phyloP scores from a whole-genome alignment of 2,888 invertebrate genomes.

The Platynereis dumerilii region DNA sequence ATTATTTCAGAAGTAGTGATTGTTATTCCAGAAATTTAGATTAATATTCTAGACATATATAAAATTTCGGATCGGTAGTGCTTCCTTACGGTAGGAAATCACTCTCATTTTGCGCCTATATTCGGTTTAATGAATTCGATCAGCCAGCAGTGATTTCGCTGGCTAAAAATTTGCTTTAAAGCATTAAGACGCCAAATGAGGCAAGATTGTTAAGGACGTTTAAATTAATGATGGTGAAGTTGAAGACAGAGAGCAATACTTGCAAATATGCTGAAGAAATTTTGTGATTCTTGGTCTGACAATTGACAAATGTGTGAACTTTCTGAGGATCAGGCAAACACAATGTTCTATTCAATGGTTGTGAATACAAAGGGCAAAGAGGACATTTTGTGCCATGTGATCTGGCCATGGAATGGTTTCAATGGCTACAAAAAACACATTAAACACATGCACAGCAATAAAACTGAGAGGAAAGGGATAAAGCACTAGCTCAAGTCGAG shows the following conservation, averaged over 20 bases:
- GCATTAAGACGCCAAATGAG: constrained; percentile 28
- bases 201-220: constrained; percentile 28
- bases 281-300: constrained; percentile 24
- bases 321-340: constrained; percentile 7
- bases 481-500: no score
- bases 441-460: constrained; percentile 31
- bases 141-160: no score
- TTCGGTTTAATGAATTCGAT: no score
- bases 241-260: constrained; percentile 30
- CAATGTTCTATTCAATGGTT: constrained; percentile 21
- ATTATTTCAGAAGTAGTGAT: no score
- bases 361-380: constrained; percentile 29
- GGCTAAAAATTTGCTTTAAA: constrained; percentile 26
- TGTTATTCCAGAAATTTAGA: no score
- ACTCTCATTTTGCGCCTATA: no score
- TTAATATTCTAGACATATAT: no score
- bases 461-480: constrained; percentile 34
- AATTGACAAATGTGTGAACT: constrained; percentile 2
- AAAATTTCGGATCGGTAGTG: no score
- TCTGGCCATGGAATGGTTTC: constrained; percentile 21
- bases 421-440: constrained; percentile 16
- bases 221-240: constrained; percentile 33
- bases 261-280: constrained; percentile 38
- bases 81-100: no score
- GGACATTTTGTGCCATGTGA: constrained; percentile 12